Conservation (phyloP, 2,113 vertebrate genomes). For the Perccottus glenii region DNA sequence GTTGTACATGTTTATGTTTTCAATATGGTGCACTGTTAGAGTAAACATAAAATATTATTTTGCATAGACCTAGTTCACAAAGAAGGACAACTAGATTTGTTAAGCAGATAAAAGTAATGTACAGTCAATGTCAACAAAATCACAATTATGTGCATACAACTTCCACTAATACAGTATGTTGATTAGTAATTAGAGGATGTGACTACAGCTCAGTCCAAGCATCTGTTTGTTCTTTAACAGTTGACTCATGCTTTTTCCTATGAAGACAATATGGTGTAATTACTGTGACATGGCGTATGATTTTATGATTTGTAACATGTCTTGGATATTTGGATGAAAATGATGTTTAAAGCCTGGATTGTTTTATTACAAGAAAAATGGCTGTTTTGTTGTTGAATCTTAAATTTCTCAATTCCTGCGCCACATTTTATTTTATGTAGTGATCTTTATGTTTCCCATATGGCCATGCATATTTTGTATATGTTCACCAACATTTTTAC, state of each 20-base stretch:
- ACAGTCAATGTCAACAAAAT: slow-evolving; percentile 73
- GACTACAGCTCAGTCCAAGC: slow-evolving; percentile 53
- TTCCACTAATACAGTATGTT: slow-evolving; percentile 62
- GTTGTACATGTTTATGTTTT: slow-evolving; percentile 80
- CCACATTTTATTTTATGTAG: slow-evolving; percentile 73
- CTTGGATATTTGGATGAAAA: slow-evolving; percentile 66
- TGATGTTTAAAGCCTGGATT: slow-evolving; percentile 63
- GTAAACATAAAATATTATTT: slow-evolving; percentile 78
- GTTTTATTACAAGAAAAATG: slow-evolving; percentile 56
- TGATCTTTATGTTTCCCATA: slow-evolving; percentile 75
- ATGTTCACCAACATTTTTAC: slow-evolving; percentile 85
- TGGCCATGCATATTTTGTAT: slow-evolving; percentile 84
- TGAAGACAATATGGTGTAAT: slow-evolving; percentile 64
- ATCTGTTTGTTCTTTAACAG: slow-evolving; percentile 61
- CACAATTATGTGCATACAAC: slow-evolving; percentile 62
- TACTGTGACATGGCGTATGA: slow-evolving; percentile 71
- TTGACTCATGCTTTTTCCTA: slow-evolving; percentile 25
- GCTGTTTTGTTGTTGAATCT: slow-evolving; percentile 69
- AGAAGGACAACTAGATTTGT: slow-evolving; percentile 79
- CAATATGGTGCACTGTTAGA: slow-evolving; percentile 81
- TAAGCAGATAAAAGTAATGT: slow-evolving; percentile 71
- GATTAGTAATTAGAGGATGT: slow-evolving; percentile 67
- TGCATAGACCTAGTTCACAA: slow-evolving; percentile 80
- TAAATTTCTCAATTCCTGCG: slow-evolving; percentile 71
- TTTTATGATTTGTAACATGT: slow-evolving; percentile 60